phyloP scores from a whole-genome alignment of 30 jellyfish, hydroid and myxozoan genomes.

The Clytia hemisphaerica region DNA sequence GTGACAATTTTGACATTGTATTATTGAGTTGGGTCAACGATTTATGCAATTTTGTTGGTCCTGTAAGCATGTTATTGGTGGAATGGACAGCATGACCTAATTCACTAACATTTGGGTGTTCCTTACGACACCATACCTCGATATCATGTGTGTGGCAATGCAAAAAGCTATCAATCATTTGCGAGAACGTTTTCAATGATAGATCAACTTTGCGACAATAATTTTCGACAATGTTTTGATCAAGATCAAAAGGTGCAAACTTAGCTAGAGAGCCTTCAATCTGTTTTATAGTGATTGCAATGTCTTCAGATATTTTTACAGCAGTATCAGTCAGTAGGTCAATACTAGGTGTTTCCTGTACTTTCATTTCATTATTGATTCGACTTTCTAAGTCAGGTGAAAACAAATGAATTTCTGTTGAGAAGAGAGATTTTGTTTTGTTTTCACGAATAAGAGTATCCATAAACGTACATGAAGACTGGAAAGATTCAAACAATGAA shows the following conservation, averaged over 20 bases:
- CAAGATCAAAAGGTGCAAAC: slow-evolving; percentile 21
- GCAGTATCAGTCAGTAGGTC: slow-evolving; percentile 39
- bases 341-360: slow-evolving; percentile 39
- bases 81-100: no score
- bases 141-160: slow-evolving; percentile 55
- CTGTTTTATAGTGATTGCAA: slow-evolving; percentile 16
- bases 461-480: slow-evolving; percentile 33
- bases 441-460: slow-evolving; percentile 60
- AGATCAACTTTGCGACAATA: slow-evolving; percentile 58
- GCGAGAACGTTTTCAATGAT: slow-evolving; percentile 54
- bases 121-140: slow-evolving; percentile 63
- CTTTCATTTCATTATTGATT: neutral
- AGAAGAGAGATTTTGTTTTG: slow-evolving; percentile 33
- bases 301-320: slow-evolving; percentile 49
- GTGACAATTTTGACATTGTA: no score
- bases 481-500: slow-evolving; percentile 12
- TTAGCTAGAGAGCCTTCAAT: slow-evolving; percentile 5
- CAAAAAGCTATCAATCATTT: slow-evolving; percentile 43
- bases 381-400: slow-evolving; percentile 55
- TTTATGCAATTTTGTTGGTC: no score
- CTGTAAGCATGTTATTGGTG: no score
- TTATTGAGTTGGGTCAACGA: no score
- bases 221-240: slow-evolving; percentile 43
- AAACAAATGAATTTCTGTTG: slow-evolving; percentile 46
- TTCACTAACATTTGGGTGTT: slow-evolving; percentile 40